Evolutionary conservation across 1,140 invertebrate genomes (phyloP), one percentile per base, ranked within the genome.

Genomic region (Kradibia gibbosae): DNA sequence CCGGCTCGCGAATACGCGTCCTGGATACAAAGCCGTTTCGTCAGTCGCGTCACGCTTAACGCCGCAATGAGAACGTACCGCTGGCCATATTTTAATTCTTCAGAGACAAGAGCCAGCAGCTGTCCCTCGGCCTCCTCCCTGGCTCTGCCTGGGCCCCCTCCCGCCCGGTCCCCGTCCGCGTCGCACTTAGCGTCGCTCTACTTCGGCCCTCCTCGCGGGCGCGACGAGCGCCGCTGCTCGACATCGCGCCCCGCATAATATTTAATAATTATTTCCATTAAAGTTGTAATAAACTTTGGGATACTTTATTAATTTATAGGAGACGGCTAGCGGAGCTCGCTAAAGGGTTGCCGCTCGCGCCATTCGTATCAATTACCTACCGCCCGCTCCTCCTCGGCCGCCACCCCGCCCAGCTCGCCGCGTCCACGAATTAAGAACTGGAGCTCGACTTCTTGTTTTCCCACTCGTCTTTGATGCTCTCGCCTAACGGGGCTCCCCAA

Each of bases 211-310:
- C 84, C 85, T 87, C 85, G 77, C 86, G 86, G 83, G 79, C 67
- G 60, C 76, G 81, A 82, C 85, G 86, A 80, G 74, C 74, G 83
- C 67, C 84, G 83, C 84, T 90, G 90, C 89, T 90, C 89, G 89
- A 90, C 89, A 90, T 88, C 89, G 89, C 87, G 85, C 82, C 87
- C 82, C 83, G 88, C 88, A 90, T 91, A 91, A 91, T 91, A 91
- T 91, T 91, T 91, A 91, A 91, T 91, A 91, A 91, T 91, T 91
- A 91, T 91, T 91, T 91, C 90, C 88, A 91, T 91, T 91, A 91
- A 89, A 91, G 88, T 90, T 90, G 87, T 90, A 89, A 91, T 91
- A 91, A 91, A 90, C 89, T 91, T 91, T 89, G 87, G 88, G 88
- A 90, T 91, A 90, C 90, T 91, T 91, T 91, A 91, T 91, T 91